Evolutionary conservation across 2,888 invertebrate genomes (phyloP), one percentile per base, ranked within the genome.

Genomic region (Sesia apiformis): DNA sequence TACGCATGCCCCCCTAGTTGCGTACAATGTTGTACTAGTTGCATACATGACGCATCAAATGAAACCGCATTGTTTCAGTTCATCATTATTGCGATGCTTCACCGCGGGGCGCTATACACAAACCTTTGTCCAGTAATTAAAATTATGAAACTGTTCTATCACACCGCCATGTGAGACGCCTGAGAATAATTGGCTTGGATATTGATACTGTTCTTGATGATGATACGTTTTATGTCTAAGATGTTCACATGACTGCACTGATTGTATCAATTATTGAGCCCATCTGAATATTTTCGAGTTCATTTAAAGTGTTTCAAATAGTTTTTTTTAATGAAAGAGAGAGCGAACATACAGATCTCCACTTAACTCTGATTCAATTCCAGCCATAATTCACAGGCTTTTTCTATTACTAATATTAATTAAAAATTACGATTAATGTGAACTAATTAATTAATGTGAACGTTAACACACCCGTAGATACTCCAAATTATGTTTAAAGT

Each of bases 81-180:
- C 62, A 63, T 68, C 70, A 73, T 69, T 70, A 75, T 69, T 68
- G 61, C 67, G 54, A 61, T 58, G 63, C 62, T 63, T 55, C 60
- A 52, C 67, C 81, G 56, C 83, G 74, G 87, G 87, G 78, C 63
- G 79, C 78, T 75, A 70, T 69, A 67, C 63, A 69, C 64, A 60
- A 23, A 70, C 76, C 71, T 77, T 82, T 82, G 85, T 83, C 67
- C 72, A 63, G 69, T 86, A 83, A 87, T 87, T 85, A 85, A 80
- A 80, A 83, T 78, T 74, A 78, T 72, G 72, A 78, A 81, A 78
- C 63, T 63, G 60, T 65, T 62, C 61, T 68, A 70, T 70, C 69
- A 67, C 67, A 58, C 63, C 62, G 63, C 62, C 65, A 66, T 64
- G 69, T 67, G 64, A 66, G 65, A 70, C 76, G 75, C 77, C 76